Base-by-base conservation (phyloP, 2,797 vertebrate species). In the Danio kyathit region DNA sequence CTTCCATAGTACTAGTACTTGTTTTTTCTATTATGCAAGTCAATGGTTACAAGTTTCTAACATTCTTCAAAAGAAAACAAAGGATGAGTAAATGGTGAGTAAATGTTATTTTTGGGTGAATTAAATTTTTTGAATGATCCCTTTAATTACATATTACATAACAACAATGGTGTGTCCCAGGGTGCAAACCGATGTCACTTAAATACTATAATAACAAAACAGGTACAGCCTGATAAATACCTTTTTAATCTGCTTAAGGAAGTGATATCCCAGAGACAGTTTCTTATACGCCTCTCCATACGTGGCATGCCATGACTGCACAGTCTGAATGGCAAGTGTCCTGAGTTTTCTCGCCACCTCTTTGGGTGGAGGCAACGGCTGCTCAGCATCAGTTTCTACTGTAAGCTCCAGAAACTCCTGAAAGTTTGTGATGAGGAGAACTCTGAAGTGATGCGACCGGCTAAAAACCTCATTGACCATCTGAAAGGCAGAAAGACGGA, bases 321-420 rank as follows among this genome's bases (percentile, higher is more conserved):
- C 82, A 0, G 96, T 93, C 80, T 84, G 91, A 44, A 96, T 89
- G 17, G 96, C 95, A 0, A 90, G 91, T 8, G 87, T 90, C 89
- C 92, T 92, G 79, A 99, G 92, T 12, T 93, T 96, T 65, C 90
- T 95, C 0, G 97, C 96, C 41, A 94, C 95, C 16, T 96, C 96
- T 75, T 87, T 93, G 0, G 97, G 97, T 0, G 97, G 96, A 0
- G 98, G 97, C 11, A 99, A 94, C 0, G 96, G 97, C 88, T 94
- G 95, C 16, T 95, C 94, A 0, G 88, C 88, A 76, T 99, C 94
- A 0, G 92, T 97, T 82, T 96, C 97, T 7, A 98, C 93, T 0
- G 97, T 97, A 70, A 99, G 92, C 88, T 96, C 96, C 91, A 99
- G 85, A 60, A 98, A 95, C 71, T 96, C 95, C 91, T 98, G 97